These are phyloP conservation scores for Didymodactylos carnosus DNA, from an alignment of 2,888 invertebrate species.

Conservation along the genomic window DNA sequence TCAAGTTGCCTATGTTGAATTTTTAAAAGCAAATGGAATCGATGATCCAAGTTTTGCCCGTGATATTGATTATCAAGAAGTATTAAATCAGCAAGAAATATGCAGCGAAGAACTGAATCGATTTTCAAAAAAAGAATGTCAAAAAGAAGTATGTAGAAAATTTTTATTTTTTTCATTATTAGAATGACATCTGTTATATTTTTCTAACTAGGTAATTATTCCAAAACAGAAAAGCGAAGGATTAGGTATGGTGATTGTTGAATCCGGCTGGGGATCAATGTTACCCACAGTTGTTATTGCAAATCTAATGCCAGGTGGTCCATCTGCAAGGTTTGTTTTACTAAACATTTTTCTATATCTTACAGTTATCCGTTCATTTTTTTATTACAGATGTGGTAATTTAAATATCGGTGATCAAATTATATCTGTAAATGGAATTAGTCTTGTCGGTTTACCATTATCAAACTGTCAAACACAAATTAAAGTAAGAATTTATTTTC, in stretches of 20 bases:
- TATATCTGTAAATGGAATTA: constrained; percentile 94
- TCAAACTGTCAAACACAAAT: constrained; percentile 96
- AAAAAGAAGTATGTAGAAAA: constrained; percentile 52
- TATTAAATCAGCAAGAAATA: constrained; percentile 94
- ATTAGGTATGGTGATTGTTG: constrained; percentile 91
- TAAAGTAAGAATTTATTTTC: constrained; percentile 40
- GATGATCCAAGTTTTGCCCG: constrained; percentile 97
- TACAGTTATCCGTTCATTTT: not conserved
- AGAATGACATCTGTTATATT: not conserved
- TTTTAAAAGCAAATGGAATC: constrained; percentile 95
- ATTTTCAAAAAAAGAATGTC: constrained; percentile 93
- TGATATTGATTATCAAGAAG: constrained; percentile 99
- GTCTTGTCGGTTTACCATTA: constrained; percentile 83
- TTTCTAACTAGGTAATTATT: not conserved
- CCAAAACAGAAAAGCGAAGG: constrained; percentile 95
- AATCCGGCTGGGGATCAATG: constrained; percentile 99
- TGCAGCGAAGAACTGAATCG: constrained; percentile 95
- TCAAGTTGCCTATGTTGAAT: constrained; percentile 96
- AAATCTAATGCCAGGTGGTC: constrained; percentile 82
- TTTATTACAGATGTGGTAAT: constrained; percentile 55
- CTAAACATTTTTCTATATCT: too few species aligned
- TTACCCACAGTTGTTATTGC: constrained; percentile 96
- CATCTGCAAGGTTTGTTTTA: constrained; percentile 57
- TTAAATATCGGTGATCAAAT: constrained; percentile 98
- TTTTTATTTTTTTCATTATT: not conserved